phyloP scores from a whole-genome alignment of 2,113 vertebrate species.

The rabbit (Oryctolagus cuniculus) region mOryCun1.1 NC_091447.1:67203501-67204000 shows the following conservation, averaged over 20 bases:
- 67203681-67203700: slow-evolving; percentile 93
- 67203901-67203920: no score
- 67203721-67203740: slow-evolving; percentile 90
- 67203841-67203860: slow-evolving; percentile 95
- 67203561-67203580: neutral
- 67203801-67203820: slow-evolving; percentile 95
- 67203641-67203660: neutral
- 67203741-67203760: slow-evolving; percentile 88
- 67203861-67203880: slow-evolving; percentile 90
- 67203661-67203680: slow-evolving; percentile 79
- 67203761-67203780: slow-evolving; percentile 94
- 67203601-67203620: neutral
- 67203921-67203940: neutral
- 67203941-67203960: no score
- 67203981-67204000: no score
- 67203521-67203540: neutral
- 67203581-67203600: neutral
- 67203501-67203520: neutral
- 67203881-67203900: no score
- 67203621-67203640: neutral
- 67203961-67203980: no score
- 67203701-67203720: slow-evolving; percentile 89
- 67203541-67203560: neutral
- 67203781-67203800: slow-evolving; percentile 90
- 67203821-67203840: slow-evolving; percentile 94